Base-by-base conservation (phyloP, 2,888 invertebrate species). In the Andrena haemorrhoa region DNA sequence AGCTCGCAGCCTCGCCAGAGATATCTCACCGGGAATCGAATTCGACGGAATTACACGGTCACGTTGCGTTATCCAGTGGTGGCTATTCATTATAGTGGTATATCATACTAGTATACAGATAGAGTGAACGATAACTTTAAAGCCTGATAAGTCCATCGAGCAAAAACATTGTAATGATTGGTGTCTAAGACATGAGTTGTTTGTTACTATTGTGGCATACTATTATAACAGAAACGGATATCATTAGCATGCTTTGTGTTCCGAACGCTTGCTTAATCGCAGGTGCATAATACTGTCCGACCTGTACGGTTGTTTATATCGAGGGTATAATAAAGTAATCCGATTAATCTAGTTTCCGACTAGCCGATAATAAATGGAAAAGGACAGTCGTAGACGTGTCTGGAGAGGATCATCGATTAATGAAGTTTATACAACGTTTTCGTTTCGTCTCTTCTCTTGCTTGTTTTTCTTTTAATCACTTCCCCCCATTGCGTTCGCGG, bases 231-330 rank as follows among this genome's bases (percentile, higher is more conserved):
- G 41, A 81, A 80, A 73, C 74, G 71, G 70, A 79, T 86, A 82
- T 81, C 73, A 69, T 79, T 80, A 87, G 82, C 82, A 86, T 84
- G 83, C 86, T 81, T 82, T 87, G 79, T 75, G 84, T 86, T 84
- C 74, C 31, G 29, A 49, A 60, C 79, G 74, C 79, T 75, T 75
- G 79, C 65, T 63, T 60, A 49, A 75, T 51, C 76, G 81, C 82
- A 70, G 73, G 58, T 74, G 82, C 77, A 69, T 78, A 53, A 87
- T 78, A 79, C 61, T 74, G 80, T 68, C 65, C 69, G 33, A 75
- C 41, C 31, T 68, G 68, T 61, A 60, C 23, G 63, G 61, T 81
- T 75, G 69, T 84, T 84, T 79, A 78, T 79, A 81, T 76, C 47
- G 64, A 63, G 78, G 66, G 74, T 78, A 56, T 56, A 68, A 60